Evolutionary conservation across 53 echinoderm and acorn worm species (phyloP), one percentile per base, ranked within the genome.

Genomic region (Mesocentrotus franciscanus): DNA sequence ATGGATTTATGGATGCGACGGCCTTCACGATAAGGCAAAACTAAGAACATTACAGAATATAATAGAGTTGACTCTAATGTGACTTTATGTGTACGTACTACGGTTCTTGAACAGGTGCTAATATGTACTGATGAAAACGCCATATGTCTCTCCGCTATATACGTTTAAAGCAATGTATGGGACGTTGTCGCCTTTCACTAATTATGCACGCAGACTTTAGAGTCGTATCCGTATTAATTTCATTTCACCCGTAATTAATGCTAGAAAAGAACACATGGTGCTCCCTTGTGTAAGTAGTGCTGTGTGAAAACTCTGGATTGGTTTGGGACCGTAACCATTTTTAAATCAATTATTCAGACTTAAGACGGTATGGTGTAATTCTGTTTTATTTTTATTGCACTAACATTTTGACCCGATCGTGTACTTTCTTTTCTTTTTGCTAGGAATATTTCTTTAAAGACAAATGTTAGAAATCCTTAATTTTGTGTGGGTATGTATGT

Each of bases 181-280:
- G 76, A 33, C 76, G 11, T 13, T 30, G 76, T 64, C 76, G 76
- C 11, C 11, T 64, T 76, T 14, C 30, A 76, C 32, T 76, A 33
- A 76, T 76, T 75, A 76, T 76, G 76, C 76, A 76, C 13, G 27
- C 33, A 76, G 76, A 76, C 76, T 76, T 76, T 76, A 12, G 30
- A 12, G n/a, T 76, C 9, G 13, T 9, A 76, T 33, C 30, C 30
- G 12, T 32, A 32, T 32, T 68, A 76, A 76, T 76, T 33, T 76
- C 76, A 76, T 76, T 33, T 68, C 68, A 20, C 27, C 76, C 14
- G 76, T 76, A 76, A 76, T 30, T 76, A 76, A 76, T 76, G 33
- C 76, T 76, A 76, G 75, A 29, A 76, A 76, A 76, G 15, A 32
- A 76, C 32, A 32, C 33, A 76, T 76, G 33, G 76, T 33, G n/a